Evolutionary conservation across 2,888 invertebrate species (phyloP), one percentile per base, ranked within the genome.

Genomic region (Cantharis rustica): DNA sequence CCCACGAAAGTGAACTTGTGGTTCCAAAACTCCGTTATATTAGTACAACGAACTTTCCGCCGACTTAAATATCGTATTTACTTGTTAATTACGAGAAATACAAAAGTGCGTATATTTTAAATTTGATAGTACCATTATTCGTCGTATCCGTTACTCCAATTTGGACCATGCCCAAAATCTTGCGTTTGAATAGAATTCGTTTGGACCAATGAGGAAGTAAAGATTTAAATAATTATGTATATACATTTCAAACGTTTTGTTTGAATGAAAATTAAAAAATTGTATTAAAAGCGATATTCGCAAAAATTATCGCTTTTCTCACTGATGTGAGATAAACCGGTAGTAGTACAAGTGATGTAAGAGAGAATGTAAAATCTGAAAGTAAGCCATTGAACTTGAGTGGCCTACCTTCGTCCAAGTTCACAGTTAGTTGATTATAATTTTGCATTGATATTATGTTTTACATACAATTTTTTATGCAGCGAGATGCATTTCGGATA

Each of bases 321-420:
- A 70, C 64, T 16, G 16, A 20, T 61, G 27, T 17, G 20, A 66
- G 64, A 31, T 73, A 68, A 72, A 16, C 63, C 78, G 75, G 75
- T 73, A 75, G 78, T 78, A 85, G 86, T 85, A 86, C 84, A 86
- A 86, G 86, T 87, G 87, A 87, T 87, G 87, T 87, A 87, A 87
- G 86, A 86, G 85, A 86, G 86, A 87, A 86, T 86, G 86, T 86
- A 80, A 79, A 85, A 85, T 87, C 87, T 86, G 88, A 88, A 88
- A 88, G 88, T 88, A 87, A 86, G 88, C 86, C 88, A 86, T 85
- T 86, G 87, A 88, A 87, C 88, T 87, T 84, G 82, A 84, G 81
- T 88, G 85, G 86, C 87, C 88, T 87, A 87, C 88, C 86, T 87
- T 84, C 85, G 83, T 84, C 84, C 87, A 87, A 87, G 87, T 87